Conservation (phyloP, 2,888 invertebrate genomes). For the Hofmannophila pseudospretella region DNA sequence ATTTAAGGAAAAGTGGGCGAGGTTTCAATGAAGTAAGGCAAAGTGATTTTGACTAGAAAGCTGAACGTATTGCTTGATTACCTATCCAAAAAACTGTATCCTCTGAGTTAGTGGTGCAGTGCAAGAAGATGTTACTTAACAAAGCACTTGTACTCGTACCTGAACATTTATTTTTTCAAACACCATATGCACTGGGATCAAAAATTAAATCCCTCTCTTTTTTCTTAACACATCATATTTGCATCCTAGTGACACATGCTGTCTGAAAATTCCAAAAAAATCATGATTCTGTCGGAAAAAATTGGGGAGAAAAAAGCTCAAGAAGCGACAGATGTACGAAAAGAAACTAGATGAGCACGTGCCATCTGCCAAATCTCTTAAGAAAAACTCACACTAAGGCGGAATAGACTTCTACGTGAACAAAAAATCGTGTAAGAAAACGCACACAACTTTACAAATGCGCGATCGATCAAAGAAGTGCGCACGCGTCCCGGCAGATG, state of each 20-base stretch:
- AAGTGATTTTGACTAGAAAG: too few relatives aligned
- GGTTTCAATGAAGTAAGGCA: too few relatives aligned
- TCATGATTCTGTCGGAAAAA: conserved; percentile 42
- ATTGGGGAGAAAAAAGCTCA: conserved; percentile 45
- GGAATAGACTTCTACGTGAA: conserved; percentile 37
- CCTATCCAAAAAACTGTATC: too few relatives aligned
- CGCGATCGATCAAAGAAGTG: conserved; percentile 58
- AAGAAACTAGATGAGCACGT: conserved; percentile 66
- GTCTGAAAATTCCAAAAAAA: conserved; percentile 38
- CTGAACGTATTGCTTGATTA: too few relatives aligned
- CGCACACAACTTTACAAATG: conserved; percentile 41
- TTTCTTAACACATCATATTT: conserved; percentile 59
- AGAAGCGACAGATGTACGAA: conserved; percentile 70
- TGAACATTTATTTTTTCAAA: conserved; percentile 62
- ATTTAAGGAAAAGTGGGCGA: too few relatives aligned
- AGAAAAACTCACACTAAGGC: conserved; percentile 50
- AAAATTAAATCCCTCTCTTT: conserved; percentile 56
- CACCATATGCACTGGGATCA: conserved; percentile 59
- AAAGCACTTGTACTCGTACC: conserved; percentile 71
- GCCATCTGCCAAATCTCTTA: conserved; percentile 76
- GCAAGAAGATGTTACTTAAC: conserved; percentile 55
- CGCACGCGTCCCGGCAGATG: conserved; percentile 72
- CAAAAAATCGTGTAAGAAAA: conserved; percentile 45
- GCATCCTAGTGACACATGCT: conserved; percentile 72
- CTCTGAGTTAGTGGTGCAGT: too few relatives aligned